Base-by-base conservation (phyloP, 2,113 vertebrate genomes). In the Asarcornis scutulata region DNA sequence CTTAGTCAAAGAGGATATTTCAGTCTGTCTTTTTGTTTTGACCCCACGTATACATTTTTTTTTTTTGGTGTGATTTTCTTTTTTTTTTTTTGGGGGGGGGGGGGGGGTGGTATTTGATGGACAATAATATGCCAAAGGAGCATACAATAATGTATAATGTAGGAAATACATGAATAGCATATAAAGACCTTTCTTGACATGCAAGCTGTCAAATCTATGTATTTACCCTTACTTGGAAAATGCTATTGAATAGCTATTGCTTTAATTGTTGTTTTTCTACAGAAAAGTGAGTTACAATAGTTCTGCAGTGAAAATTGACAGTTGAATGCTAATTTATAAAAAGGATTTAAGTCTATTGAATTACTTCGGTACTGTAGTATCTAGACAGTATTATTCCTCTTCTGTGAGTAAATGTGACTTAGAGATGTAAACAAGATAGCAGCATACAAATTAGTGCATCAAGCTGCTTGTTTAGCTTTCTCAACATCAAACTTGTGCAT, bases 251-350 rank as follows among this genome's bases (percentile, higher is more conserved):
- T 44, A 83, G 29, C 38, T 89, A 58, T 86, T 88, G 69, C 52
- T 95, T 53, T 26, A 91, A 59, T 67, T 36, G 60, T 71, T 13
- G 3, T 56, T 76, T 91, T 83, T 60, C 42, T 83, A 21, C 3
- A 6, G 87, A 76, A 83, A 80, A 92, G 56, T 42, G 86, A 92
- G 52, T 83, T 91, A 8, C 38, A 80, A 76, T 83, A 58, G 44
- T 81, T 93, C 17, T 90, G 58, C 73, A 66, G 77, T 40, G 77
- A 76, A 96, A 93, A 83, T 77, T 84, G 66, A 36, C 14, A 8
- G 38, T 81, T 95, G 88, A 91, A 86, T 63, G 63, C 83, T 94
- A 87, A 93, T 92, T 93, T 96, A 76, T 83, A 58, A 76, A 83
- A 80, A 46, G 53, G 48, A 63, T 55, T 88, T 67, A 44, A 79